A percentile compares a stretch with the other conserved stretches of the same genome.
phyloP scores from a whole-genome alignment of 2,113 vertebrate species.

The Orthonyx spaldingii region DNA sequence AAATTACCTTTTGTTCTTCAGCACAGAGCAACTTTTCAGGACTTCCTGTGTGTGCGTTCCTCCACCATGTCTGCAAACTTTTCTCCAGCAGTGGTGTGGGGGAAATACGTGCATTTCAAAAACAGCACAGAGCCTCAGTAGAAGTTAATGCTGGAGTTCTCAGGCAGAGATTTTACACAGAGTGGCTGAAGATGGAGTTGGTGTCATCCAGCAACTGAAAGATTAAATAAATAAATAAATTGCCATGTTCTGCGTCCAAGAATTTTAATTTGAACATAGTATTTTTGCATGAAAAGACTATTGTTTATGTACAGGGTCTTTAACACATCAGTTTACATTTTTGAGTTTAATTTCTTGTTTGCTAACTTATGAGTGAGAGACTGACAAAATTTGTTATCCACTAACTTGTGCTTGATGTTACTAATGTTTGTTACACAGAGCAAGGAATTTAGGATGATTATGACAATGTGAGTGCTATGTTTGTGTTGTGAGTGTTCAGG shows the following conservation, averaged over 20 bases:
- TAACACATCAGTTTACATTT: background rate
- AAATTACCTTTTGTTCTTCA: background rate
- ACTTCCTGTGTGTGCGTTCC: background rate
- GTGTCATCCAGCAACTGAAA: background rate
- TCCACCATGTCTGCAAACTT: background rate
- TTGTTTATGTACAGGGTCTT: background rate
- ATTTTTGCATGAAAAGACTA: background rate
- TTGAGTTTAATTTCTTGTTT: background rate
- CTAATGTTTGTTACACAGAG: background rate
- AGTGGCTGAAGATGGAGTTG: background rate
- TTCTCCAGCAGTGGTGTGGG: background rate
- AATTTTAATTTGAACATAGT: background rate
- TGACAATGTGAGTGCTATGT: background rate
- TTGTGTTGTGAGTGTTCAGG: background rate
- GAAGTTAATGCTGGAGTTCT: background rate
- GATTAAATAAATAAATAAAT: background rate
- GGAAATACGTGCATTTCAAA: background rate
- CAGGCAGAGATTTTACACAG: background rate
- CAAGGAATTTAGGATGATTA: background rate
- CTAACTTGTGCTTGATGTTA: background rate
- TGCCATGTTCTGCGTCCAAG: background rate
- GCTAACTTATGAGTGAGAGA: background rate
- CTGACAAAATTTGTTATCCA: background rate
- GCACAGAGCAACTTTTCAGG: background rate
- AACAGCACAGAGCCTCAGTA: background rate